Evolutionary conservation across 2,888 invertebrate species (phyloP), one percentile per base, ranked within the genome.

Genomic region (Dasypolia templi): DNA sequence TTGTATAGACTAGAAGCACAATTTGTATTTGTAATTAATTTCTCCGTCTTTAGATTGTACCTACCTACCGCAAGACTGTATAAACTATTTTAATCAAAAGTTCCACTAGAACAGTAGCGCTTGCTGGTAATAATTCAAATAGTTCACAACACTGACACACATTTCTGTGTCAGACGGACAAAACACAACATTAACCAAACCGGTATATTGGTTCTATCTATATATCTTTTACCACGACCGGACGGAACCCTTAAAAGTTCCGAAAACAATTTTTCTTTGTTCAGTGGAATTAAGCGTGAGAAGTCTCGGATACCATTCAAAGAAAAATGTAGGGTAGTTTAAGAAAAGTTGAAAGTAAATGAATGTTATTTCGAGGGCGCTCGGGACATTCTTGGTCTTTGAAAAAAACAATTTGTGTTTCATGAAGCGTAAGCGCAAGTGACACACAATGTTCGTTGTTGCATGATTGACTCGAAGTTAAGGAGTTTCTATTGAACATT

Each of bases 261-360:
- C 39, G 58, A 32, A 70, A 72, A 73, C 67, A 75, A 63, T 81
- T 73, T 84, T 49, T 72, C 70, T 83, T 81, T 78, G 72, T 83
- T 61, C 69, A 55, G 51, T 68, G 70, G 67, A 72, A 62, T 71
- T 71, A 35, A 73, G 61, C 70, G 72, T 46, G 58, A 56, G 65
- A 75, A 61, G 64, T 51, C 22, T 49, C 32, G 46, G 64, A 84
- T 75, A 63, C 75, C 75, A 73, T 75, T 68, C 66, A 77, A 86
- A 79, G 70, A 76, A 81, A 72, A 86, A 69, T 70, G 55, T 81
- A 81, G 63, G 72, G 67, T 68, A 51, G 42, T 83, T 74, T 69
- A 75, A 74, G 72, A 59, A 79, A 83, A 75, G 70, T 86, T 71
- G 58, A 75, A 74, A 51, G 59, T 77, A 69, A 72, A 66, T 63